Conservation (phyloP, 2,113 vertebrate species). For the Chascanopsetta lugubris region DNA sequence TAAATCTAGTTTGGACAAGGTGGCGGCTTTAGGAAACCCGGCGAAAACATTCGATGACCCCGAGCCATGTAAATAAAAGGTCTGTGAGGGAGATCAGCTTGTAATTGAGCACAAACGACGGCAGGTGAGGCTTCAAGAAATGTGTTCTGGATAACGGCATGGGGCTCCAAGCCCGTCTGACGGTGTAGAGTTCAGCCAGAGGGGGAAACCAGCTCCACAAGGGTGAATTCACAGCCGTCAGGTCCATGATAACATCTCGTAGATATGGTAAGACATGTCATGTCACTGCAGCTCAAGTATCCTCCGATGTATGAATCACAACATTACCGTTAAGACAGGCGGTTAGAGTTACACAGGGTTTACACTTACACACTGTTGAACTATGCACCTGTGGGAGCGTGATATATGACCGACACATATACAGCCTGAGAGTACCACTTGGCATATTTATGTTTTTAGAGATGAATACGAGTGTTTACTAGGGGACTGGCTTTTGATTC, state of each 20-base stretch:
- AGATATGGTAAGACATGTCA: constrained; percentile 16
- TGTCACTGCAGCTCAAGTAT: constrained; percentile 19
- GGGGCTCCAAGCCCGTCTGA: not conserved
- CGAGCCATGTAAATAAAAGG: not conserved
- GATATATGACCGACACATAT: constrained; percentile 16
- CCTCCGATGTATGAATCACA: constrained; percentile 30
- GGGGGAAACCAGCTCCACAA: not conserved
- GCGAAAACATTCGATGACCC: not conserved
- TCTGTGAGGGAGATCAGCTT: not conserved
- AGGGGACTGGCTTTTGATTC: too few species aligned
- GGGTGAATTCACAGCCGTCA: constrained; percentile 7
- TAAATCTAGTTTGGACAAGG: not conserved
- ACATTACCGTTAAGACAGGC: constrained; percentile 16
- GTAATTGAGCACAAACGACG: not conserved
- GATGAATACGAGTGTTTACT: not conserved
- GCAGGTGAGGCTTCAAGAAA: not conserved
- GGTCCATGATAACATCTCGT: constrained; percentile 9
- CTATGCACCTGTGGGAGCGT: constrained; percentile 34
- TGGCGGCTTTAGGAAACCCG: not conserved
- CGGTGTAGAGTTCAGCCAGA: not conserved
- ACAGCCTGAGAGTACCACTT: not conserved
- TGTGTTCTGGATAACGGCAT: not conserved
- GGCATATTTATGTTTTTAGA: not conserved
- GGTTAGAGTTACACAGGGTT: constrained; percentile 36
- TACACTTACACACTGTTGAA: constrained; percentile 32